Conservation (phyloP, 2,113 vertebrate genomes). For the Cephalopterus ornatus region DNA sequence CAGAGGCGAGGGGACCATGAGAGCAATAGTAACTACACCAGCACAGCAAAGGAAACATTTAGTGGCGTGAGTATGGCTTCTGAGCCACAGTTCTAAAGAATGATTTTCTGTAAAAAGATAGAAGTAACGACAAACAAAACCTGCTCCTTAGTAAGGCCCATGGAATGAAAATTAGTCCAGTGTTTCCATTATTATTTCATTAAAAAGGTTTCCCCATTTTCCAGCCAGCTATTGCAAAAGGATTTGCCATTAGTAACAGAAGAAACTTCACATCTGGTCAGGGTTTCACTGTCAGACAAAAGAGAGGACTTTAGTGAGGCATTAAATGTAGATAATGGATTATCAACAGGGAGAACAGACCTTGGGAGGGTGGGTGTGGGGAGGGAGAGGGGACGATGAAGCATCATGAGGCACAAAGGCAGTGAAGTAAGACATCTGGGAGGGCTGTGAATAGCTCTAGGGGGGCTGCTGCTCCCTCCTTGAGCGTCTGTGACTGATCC, state of each 20-base stretch:
- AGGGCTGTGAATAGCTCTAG: neutral
- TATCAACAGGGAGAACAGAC: conserved; percentile 36
- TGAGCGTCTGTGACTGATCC: neutral
- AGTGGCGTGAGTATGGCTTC: neutral
- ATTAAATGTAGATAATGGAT: conserved; percentile 61
- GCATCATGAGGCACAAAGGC: neutral
- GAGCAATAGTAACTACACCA: neutral
- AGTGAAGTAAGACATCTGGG: neutral
- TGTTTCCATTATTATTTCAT: neutral
- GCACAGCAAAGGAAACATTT: neutral
- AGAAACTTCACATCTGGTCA: conserved; percentile 37
- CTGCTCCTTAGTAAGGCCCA: neutral
- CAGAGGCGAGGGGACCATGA: neutral
- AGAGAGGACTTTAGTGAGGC: neutral
- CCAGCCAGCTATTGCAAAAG: conserved; percentile 12
- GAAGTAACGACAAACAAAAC: neutral
- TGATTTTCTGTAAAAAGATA: neutral
- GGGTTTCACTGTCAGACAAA: conserved; percentile 14
- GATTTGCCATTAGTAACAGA: conserved; percentile 53
- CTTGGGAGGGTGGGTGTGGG: neutral
- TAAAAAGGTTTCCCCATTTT: neutral
- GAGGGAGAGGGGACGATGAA: accelerated
- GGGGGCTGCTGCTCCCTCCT: neutral
- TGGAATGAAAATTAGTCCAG: neutral
- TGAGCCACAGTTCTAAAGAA: neutral